Conservation (phyloP, 2,113 vertebrate genomes). For the Arothron firmamentum region DNA sequence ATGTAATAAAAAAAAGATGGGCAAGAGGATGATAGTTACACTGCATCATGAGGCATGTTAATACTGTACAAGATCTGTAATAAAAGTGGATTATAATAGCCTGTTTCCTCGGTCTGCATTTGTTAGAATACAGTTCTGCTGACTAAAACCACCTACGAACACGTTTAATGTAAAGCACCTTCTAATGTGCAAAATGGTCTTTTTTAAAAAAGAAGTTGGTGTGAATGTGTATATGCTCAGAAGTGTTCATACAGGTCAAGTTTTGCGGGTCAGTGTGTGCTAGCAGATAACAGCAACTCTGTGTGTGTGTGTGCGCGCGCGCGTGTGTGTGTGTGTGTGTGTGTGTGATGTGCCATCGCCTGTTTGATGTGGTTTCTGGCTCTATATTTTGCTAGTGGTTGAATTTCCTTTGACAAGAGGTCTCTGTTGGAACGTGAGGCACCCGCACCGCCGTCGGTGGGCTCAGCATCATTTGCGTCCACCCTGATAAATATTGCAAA, state of each 20-base stretch:
- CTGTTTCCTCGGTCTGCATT: slow-evolving; percentile 63
- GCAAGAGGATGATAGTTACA: slow-evolving; percentile 37
- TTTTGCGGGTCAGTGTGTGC: slow-evolving; percentile 48
- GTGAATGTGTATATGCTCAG: slow-evolving; percentile 57
- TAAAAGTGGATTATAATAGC: slow-evolving; percentile 61
- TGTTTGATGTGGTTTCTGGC: slow-evolving; percentile 57
- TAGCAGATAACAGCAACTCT: slow-evolving; percentile 50
- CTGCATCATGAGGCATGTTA: slow-evolving; percentile 67
- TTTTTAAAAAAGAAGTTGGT: slow-evolving; percentile 55
- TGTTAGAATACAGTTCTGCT: slow-evolving; percentile 55
- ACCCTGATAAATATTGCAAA: slow-evolving; percentile 7
- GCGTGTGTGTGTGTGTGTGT: slow-evolving; percentile 47
- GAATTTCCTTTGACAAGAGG: slow-evolving; percentile 54
- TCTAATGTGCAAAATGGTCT: slow-evolving; percentile 72
- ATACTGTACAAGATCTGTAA: slow-evolving; percentile 69
- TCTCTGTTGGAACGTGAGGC: slow-evolving; percentile 49
- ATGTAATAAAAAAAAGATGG: slow-evolving; percentile 25
- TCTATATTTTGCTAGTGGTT: slow-evolving; percentile 63
- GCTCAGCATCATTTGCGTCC: too few species aligned
- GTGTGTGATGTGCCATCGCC: slow-evolving; percentile 42
- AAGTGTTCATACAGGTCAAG: slow-evolving; percentile 38
- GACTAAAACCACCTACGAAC: slow-evolving; percentile 58
- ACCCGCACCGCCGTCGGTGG: not conserved
- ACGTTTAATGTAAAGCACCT: slow-evolving; percentile 61
- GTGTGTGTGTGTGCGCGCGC: slow-evolving; percentile 52